phyloP scores from a whole-genome alignment of 53 echinoderm and acorn worm species.

The Patiria pectinifera region DNA sequence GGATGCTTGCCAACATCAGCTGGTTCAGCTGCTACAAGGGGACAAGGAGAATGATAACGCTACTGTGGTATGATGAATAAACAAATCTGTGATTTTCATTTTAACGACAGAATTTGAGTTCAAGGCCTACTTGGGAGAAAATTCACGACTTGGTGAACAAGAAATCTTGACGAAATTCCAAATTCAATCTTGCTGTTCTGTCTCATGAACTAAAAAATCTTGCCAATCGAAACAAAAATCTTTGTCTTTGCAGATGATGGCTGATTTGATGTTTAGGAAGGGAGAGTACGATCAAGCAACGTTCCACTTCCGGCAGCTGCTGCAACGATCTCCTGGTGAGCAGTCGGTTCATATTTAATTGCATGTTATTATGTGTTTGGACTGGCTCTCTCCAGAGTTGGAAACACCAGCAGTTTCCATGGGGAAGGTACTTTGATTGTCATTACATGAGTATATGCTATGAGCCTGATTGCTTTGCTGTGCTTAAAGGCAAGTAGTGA shows the following conservation, averaged over 20 bases:
- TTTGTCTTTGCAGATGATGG: slow-evolving; percentile 90
- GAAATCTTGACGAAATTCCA: too few species aligned
- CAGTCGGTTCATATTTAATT: neutral
- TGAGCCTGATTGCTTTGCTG: too few species aligned
- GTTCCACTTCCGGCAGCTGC: slow-evolving; percentile 94
- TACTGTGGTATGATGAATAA: slow-evolving; percentile 75
- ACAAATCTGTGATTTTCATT: neutral
- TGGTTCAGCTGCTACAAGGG: slow-evolving; percentile 87
- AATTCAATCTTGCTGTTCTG: neutral
- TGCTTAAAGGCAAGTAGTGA: too few species aligned
- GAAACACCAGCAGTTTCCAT: neutral
- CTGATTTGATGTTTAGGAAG: slow-evolving; percentile 99
- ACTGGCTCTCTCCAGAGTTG: neutral
- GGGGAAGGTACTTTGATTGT: too few species aligned
- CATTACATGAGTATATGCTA: too few species aligned
- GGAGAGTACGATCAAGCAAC: slow-evolving; percentile 97
- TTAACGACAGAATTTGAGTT: neutral
- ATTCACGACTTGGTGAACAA: too few species aligned
- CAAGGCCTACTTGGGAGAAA: neutral
- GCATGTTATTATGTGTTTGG: neutral
- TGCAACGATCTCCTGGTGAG: slow-evolving; percentile 89
- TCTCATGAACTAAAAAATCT: neutral
- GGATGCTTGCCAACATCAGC: slow-evolving; percentile 97
- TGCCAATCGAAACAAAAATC: neutral
- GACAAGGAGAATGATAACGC: slow-evolving; percentile 91